Percentiles rank a stretch among this genome's conserved stretches.
phyloP scores from a whole-genome alignment of 2,888 invertebrate genomes.

The Panzeria rudis region DNA sequence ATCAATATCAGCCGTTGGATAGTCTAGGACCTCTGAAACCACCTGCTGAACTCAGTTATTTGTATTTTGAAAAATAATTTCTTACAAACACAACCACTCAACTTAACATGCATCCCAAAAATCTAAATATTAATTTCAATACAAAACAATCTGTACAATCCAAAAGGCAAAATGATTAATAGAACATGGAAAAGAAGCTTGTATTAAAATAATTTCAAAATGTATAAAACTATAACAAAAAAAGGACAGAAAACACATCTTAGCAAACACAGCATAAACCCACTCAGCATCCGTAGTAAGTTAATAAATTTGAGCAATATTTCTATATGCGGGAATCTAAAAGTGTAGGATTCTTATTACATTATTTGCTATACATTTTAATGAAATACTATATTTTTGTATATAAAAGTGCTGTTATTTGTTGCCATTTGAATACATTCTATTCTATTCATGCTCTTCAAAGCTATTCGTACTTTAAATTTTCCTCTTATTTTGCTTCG shows the following conservation, averaged over 20 bases:
- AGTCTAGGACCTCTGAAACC: too few species aligned
- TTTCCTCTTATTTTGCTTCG: constrained; percentile 23
- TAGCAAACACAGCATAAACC: background rate
- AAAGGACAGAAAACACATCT: background rate
- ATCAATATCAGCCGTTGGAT: too few species aligned
- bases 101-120: constrained; percentile 1
- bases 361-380: constrained; percentile 59
- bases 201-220: constrained; percentile 52
- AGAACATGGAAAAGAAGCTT: constrained; percentile 36
- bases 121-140: constrained; percentile 1
- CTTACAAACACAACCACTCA: background rate
- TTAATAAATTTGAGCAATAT: constrained; percentile 56
- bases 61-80: background rate
- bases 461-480: constrained; percentile 38
- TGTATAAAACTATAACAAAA: background rate
- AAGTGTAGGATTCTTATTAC: constrained; percentile 3
- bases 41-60: background rate
- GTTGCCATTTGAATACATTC: constrained; percentile 54
- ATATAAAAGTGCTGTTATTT: constrained; percentile 24
- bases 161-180: constrained; percentile 61
- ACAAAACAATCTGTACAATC: constrained; percentile 44
- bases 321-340: background rate
- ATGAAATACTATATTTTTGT: constrained; percentile 58
- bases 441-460: constrained; percentile 65
- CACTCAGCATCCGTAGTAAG: constrained; percentile 26